Base-by-base conservation (phyloP, 2,888 invertebrate species). In the Agrotis puta region DNA sequence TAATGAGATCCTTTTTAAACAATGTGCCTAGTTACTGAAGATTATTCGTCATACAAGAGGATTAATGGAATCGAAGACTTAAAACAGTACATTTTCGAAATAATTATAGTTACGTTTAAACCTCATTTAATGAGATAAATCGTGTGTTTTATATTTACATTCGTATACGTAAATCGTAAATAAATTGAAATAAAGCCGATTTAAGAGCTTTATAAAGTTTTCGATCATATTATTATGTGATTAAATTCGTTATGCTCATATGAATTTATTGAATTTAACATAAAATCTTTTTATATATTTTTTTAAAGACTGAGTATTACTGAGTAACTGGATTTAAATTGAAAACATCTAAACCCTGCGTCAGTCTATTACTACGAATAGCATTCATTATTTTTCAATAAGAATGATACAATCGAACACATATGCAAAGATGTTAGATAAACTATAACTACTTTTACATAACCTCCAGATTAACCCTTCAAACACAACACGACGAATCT, bases 141-240 rank as follows among this genome's bases (percentile, higher is more conserved):
- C 61, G 62, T 51, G 27, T 68, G 66, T 61, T 69, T 68, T 70
- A 70, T 14, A 24, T 53, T 70, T 24, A 68, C 20, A 51, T 56
- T 62, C 39, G 14, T 54, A 48, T 50, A 59, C 63, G n/a, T 71
- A 75, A 63, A 65, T 63, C 14, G 24, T 57, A 18, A 39, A 43
- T 74, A 61, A 57, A 64, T 69, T 66, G 6, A 66, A 75, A 69
- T 64, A 47, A 71, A 76, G 48, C 64, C 63, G 65, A 66, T 66
- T 68, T 65, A 79, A 71, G 13, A 71, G 76, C 68, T 75, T 63
- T 58, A 50, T 27, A 62, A 47, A 48, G 68, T 53, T 59, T 43
- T 33, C 57, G 33, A 65, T 64, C 20, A 65, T 50, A n/a, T n/a
- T n/a, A n/a, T n/a, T n/a, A n/a, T n/a, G n/a, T 56, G 11, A 63